Evolutionary conservation across 1,140 invertebrate genomes (phyloP).

Genomic region (Phymastichus coffea): DNA sequence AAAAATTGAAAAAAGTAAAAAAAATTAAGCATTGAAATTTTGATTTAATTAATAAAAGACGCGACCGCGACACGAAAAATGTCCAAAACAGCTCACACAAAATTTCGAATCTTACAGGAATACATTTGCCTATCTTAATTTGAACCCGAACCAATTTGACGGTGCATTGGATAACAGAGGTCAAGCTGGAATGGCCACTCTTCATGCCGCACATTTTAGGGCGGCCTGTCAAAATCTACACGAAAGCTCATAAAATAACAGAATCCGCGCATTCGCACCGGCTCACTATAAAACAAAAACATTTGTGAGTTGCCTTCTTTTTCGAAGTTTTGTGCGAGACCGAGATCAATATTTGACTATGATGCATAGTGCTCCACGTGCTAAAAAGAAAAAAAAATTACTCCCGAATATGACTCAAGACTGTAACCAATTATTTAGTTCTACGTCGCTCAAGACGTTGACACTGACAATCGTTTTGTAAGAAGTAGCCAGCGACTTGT

Average conservation of each 20-base stretch:
- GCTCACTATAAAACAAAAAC: too few relatives aligned
- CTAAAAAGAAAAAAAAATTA: conserved; percentile 27
- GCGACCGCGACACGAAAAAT: background rate
- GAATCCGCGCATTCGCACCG: too few relatives aligned
- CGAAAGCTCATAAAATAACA: too few relatives aligned
- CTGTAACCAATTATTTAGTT: conserved; percentile 47
- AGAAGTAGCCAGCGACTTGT: conserved; percentile 35
- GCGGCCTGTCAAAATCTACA: too few relatives aligned
- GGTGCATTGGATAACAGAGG: conserved; percentile 42
- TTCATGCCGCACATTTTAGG: too few relatives aligned
- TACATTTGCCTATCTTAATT: conserved; percentile 35
- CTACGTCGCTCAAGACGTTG: conserved; percentile 37
- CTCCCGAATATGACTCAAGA: conserved; percentile 49
- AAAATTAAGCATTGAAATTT: conserved; percentile 1
- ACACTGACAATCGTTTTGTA: too few relatives aligned
- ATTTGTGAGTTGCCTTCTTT: too few relatives aligned
- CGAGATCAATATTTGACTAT: too few relatives aligned
- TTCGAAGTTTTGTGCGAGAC: too few relatives aligned
- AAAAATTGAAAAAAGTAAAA: conserved; percentile 1
- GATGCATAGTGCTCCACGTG: too few relatives aligned
- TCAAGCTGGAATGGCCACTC: conserved; percentile 43
- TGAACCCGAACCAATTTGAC: conserved; percentile 41
- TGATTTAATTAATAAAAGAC: too few relatives aligned
- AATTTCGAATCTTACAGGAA: conserved; percentile 37
- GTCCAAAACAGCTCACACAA: background rate